A percentile compares a stretch with the other conserved stretches of the same genome.
These are phyloP conservation scores for Gallinago nigripennis DNA, from an alignment of 2,797 vertebrate species.

Conservation along the genomic window DNA sequence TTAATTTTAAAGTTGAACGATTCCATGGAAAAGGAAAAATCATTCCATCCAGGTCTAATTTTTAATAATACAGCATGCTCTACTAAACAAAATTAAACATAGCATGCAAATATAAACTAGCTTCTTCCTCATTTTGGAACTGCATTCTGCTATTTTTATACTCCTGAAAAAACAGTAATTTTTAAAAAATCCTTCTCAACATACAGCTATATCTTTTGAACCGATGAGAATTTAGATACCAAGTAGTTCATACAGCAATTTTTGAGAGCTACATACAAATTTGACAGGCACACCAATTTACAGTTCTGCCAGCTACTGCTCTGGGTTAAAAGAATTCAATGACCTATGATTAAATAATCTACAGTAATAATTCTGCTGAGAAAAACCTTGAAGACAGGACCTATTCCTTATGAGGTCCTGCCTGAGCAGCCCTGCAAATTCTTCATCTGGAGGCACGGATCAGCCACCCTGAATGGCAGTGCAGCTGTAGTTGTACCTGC, in stretches of 20 bases:
- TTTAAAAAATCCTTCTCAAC: background rate
- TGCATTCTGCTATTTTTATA: background rate
- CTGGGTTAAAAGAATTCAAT: background rate
- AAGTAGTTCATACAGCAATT: background rate
- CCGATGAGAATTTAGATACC: background rate
- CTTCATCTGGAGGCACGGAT: background rate
- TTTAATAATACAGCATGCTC: background rate
- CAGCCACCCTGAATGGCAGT: background rate
- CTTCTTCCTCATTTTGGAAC: background rate
- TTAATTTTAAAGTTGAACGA: background rate
- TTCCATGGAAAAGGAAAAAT: background rate
- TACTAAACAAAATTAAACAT: background rate
- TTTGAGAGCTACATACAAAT: background rate
- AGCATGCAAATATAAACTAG: background rate
- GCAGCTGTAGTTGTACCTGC: background rate
- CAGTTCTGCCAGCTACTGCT: background rate
- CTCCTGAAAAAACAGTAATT: background rate
- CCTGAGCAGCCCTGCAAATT: background rate
- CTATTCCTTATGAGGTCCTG: background rate
- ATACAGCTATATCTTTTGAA: background rate
- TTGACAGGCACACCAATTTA: background rate
- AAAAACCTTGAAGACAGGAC: background rate
- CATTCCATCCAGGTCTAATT: background rate
- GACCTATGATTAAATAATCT: constrained; percentile 1
- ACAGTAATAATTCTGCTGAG: background rate